phyloP scores from a whole-genome alignment of 2,888 invertebrate species.

The Hirtodrosophila alboralis region DNA sequence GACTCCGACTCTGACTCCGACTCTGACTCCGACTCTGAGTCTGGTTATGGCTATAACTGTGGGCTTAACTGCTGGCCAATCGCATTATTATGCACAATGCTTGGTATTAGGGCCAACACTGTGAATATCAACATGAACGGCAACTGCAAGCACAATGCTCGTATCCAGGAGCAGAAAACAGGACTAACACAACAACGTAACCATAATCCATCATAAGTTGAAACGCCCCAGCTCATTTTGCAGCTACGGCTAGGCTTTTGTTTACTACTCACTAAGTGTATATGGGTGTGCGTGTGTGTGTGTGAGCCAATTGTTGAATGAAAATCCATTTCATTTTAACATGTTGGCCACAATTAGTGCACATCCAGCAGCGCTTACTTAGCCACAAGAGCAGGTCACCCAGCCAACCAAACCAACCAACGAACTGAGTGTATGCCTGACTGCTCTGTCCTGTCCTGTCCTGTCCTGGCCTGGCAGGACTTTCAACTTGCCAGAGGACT shows the following conservation, averaged over 20 bases:
- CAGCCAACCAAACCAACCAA: too few relatives aligned
- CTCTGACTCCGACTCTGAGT: constrained; percentile 1
- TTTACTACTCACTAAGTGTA: constrained; percentile 18
- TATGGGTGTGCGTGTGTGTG: constrained; percentile 26
- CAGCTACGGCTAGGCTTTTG: constrained; percentile 36
- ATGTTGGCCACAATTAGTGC: constrained; percentile 82
- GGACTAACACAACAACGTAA: constrained; percentile 39
- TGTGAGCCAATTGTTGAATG: constrained; percentile 78
- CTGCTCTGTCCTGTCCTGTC: too few relatives aligned
- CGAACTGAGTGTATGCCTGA: too few relatives aligned
- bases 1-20: not conserved
- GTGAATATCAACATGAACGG: constrained; percentile 45
- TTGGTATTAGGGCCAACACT: constrained; percentile 57
- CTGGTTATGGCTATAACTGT: constrained; percentile 2
- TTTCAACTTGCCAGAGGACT: not conserved
- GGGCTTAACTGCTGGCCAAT: constrained; percentile 55
- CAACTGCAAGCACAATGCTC: constrained; percentile 45
- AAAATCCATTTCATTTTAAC: constrained; percentile 83
- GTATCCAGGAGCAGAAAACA: constrained; percentile 30
- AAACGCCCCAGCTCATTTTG: constrained; percentile 60
- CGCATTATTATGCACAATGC: constrained; percentile 69
- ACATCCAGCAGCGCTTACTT: constrained; percentile 64
- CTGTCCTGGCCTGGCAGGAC: constrained; percentile 10
- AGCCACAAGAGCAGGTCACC: constrained; percentile 33
- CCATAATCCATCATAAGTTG: constrained; percentile 80